These are phyloP conservation scores for Montipora cactus DNA, from an alignment of 64 coral and sea anemone genomes.

Conservation along the genomic window DNA sequence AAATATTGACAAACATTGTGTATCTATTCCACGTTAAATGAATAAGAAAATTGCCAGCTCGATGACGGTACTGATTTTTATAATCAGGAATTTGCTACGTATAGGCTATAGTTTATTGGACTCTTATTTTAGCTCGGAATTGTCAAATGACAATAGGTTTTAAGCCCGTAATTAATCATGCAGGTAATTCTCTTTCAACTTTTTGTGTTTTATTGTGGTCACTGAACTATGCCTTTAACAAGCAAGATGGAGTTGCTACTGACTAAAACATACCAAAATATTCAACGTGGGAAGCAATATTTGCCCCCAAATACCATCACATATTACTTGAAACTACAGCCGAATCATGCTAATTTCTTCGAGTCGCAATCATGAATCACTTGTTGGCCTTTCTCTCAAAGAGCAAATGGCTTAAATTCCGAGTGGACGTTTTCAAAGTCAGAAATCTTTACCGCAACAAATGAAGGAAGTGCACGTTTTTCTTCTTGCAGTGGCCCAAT, in stretches of 20 bases:
- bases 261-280: not conserved
- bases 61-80: not conserved
- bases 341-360: slow-evolving; percentile 7
- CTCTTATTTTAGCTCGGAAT: not conserved
- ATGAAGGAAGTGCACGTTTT: not conserved
- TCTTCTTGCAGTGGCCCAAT: not conserved
- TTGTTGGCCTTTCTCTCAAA: too few species aligned
- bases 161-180: not conserved
- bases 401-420: not conserved
- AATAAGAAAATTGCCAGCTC: not conserved
- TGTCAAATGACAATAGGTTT: not conserved
- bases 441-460: not conserved
- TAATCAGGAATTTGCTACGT: slow-evolving; percentile 11
- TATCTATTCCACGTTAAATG: not conserved
- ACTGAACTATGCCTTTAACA: not conserved
- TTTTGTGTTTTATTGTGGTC: slow-evolving; percentile 1
- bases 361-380: too few species aligned
- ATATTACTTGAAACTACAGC: not conserved
- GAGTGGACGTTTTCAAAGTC: not conserved
- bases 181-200: slow-evolving; percentile 15
- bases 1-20: not conserved
- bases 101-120: not conserved
- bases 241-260: not conserved
- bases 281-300: slow-evolving; percentile 49
- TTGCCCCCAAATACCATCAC: slow-evolving; percentile 14